Base-by-base conservation (phyloP, 2,113 vertebrate genomes). In the Cyprinodon tularosa region DNA sequence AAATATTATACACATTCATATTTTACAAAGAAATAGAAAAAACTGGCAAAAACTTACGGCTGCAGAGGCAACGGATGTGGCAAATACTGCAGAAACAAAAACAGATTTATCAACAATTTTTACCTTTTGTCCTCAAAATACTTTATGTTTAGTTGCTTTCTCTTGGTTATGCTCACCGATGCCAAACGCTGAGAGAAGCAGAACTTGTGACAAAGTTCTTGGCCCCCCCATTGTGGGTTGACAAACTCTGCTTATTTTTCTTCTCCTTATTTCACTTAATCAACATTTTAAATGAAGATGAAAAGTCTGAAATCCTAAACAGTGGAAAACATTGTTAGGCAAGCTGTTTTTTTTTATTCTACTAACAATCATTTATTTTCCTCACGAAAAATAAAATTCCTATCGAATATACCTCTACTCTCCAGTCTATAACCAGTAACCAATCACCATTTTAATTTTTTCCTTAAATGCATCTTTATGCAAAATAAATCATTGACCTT, bases 221-320 rank as follows among this genome's bases (percentile, higher is more conserved):
- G 40, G 17, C 36, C 74, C 57, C 12, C 71, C 82, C 84, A 89
- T 86, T 2, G 36, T 86, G 45, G 67, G 39, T 61, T 22, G 20
- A 1, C 0, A 20, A 53, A 53, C 38, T 48, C 36, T 0, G 12
- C 42, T 83, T 57, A 69, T 61, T 12, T 57, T 74, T 48, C 2
- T 42, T 12, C 62, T 57, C 36, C 48, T 69, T n/a, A 45, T 4
- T 47, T 61, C 36, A 68, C 77, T 39, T 40, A 13, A 45, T 17
- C 22, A 1, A 1, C 4, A 42, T 69, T 72, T 73, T 13, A 64
- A 12, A 40, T 7, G 5, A 12, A 53, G 50, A 8, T 53, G 8
- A 13, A 67, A 29, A 1, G 59, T 45, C 3, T 61, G 53, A 12
- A 76, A 72, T 61, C 36, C 48, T 66, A 29, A 74, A 40, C 4